These are phyloP conservation scores for Cynodonichthys magdalenae DNA, from an alignment of 2,797 vertebrate species.

Conservation along the genomic window DNA sequence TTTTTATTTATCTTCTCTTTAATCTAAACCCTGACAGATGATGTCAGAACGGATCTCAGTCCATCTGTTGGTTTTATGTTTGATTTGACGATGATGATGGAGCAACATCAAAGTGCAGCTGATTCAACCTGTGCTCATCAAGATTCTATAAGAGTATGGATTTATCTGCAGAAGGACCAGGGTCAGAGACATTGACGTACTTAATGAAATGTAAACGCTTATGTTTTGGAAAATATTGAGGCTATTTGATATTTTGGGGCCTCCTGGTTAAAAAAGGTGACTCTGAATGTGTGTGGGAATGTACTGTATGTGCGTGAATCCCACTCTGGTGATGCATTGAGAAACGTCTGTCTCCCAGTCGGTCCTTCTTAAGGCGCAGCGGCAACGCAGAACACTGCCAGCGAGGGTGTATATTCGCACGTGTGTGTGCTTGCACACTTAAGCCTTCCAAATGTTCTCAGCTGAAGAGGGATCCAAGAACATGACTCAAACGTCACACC, in stretches of 20 bases:
- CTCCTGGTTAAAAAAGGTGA: conserved; percentile 16
- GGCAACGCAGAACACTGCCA: conserved; percentile 50
- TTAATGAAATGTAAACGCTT: not conserved
- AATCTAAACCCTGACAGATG: conserved; percentile 19
- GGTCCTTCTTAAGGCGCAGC: conserved; percentile 51
- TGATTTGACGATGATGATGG: conserved; percentile 2
- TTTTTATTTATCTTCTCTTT: conserved; percentile 16
- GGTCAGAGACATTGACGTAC: conserved; percentile 31
- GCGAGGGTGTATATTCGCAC: conserved; percentile 40
- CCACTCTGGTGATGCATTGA: conserved; percentile 37
- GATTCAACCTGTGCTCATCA: conserved; percentile 5
- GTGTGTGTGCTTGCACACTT: conserved; percentile 57
- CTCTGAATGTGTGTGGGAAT: conserved; percentile 9
- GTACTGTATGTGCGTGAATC: conserved; percentile 47
- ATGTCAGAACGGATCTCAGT: conserved; percentile 13
- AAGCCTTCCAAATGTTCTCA: conserved; percentile 79
- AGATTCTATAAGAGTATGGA: conserved; percentile 11
- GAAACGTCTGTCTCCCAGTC: conserved; percentile 72
- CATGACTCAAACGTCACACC: conserved; percentile 79
- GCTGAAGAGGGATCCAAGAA: conserved; percentile 65
- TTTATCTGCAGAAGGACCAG: not conserved
- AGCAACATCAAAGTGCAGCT: conserved; percentile 1
- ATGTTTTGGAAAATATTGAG: conserved; percentile 16
- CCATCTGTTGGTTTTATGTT: conserved; percentile 41
- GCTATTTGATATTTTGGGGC: conserved; percentile 25